A percentile compares a stretch with the other conserved stretches of the same genome.
Evolutionary conservation across 2,113 vertebrate genomes (phyloP).

Genomic region (Gobius niger): DNA sequence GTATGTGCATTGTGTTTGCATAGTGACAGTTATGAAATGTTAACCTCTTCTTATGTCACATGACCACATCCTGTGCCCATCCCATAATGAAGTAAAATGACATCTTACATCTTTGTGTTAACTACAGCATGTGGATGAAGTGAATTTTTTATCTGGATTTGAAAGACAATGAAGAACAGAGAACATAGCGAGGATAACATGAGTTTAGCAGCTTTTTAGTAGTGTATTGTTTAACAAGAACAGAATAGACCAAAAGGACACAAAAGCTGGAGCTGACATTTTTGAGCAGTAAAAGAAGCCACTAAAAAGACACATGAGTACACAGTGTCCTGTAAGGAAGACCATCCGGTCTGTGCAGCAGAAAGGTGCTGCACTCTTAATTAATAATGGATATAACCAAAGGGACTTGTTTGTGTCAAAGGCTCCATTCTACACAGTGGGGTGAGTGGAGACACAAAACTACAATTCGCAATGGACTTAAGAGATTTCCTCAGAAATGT

Average conservation of each 20-base stretch:
- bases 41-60: too few species aligned
- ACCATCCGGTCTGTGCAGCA: not conserved
- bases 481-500: not conserved
- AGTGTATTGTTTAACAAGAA: slow-evolving; percentile 26
- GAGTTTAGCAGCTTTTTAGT: slow-evolving; percentile 9
- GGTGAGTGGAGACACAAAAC: not conserved
- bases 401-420: not conserved
- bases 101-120: too few species aligned
- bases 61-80: too few species aligned
- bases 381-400: not conserved
- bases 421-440: not conserved
- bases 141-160: not conserved
- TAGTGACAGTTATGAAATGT: too few species aligned
- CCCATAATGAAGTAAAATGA: too few species aligned
- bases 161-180: slow-evolving; percentile 34
- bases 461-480: not conserved
- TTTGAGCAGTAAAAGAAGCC: slow-evolving; percentile 16
- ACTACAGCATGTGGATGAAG: too few species aligned
- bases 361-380: not conserved
- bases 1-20: too few species aligned
- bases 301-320: slow-evolving; percentile 5
- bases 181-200: slow-evolving; percentile 24
- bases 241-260: slow-evolving; percentile 4
- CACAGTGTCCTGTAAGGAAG: not conserved
- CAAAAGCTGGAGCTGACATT: slow-evolving; percentile 33